Base-by-base conservation (phyloP, 2,113 vertebrate genomes). In the Eleginops maclovinus region DNA sequence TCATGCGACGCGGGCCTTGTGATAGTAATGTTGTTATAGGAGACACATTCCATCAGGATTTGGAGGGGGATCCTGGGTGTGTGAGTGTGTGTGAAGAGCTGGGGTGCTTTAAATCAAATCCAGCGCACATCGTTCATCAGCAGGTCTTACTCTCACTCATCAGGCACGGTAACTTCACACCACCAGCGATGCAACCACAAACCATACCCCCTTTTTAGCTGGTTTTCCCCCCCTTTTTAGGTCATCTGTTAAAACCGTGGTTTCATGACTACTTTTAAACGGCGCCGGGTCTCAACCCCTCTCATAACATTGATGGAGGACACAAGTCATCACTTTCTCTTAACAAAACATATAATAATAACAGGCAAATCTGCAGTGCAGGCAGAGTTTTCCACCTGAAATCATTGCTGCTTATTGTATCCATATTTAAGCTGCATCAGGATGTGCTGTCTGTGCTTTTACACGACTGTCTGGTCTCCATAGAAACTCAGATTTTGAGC, bases 1-100 rank as follows among this genome's bases (percentile, higher is more conserved):
- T 78, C 91, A 91, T 82, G 81, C 91, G 91, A 90, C 62, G 76
- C 36, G 46, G 72, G 54, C 81, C 87, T 86, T 92, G 91, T 92
- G 88, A 92, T 82, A 65, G 71, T 73, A 79, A 93, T 89, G 86
- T 86, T 86, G 88, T 93, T 93, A 91, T 40, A 83, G 80, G 84
- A 92, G 87, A 88, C 65, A 88, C 88, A 93, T 91, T 93, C 88
- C 90, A 49, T 73, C 46, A 69, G 67, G 77, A 81, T 82, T 88
- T 83, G 50, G 55, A 79, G 81, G 61, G 79, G 75, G 65, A 82
- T 78, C 74, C 79, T 77, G 81, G 81, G 79, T 90, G 63, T 73
- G 60, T 77, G 66, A 59, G 75, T 71, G 56, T 68, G 73, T 69
- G 71, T 19, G 24, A 53, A 69, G 69, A 62, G 44, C 75, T 31